phyloP scores from a whole-genome alignment of 2,888 invertebrate genomes.

The Steinernema scapterisci region DNA sequence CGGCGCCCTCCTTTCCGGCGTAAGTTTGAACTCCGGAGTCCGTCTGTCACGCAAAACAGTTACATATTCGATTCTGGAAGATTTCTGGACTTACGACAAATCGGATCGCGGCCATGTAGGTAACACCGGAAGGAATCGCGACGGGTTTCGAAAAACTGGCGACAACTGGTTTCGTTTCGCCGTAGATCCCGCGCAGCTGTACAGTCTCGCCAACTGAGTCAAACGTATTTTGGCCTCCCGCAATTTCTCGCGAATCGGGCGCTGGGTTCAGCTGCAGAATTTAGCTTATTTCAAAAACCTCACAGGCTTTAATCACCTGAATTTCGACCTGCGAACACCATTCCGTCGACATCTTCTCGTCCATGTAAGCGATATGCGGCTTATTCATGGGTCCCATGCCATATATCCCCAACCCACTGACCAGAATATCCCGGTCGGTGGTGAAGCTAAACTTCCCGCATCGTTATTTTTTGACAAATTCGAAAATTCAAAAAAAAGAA shows the following conservation, averaged over 20 bases:
- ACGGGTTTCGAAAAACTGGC: conserved; percentile 47
- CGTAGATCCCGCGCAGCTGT: conserved; percentile 42
- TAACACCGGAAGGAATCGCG: conserved; percentile 40
- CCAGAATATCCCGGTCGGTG: conserved; percentile 47
- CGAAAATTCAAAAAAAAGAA: not conserved
- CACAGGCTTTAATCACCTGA: conserved; percentile 35
- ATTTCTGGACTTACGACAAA: conserved; percentile 40
- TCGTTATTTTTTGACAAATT: not conserved
- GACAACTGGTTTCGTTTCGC: conserved; percentile 46
- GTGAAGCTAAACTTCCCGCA: conserved; percentile 43
- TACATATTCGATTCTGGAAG: not conserved
- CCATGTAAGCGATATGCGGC: conserved; percentile 38
- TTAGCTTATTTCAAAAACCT: not conserved
- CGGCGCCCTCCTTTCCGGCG: conserved; percentile 50
- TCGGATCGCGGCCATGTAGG: conserved; percentile 45
- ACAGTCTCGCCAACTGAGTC: conserved; percentile 41
- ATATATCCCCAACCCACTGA: conserved; percentile 46
- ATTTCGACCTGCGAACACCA: conserved; percentile 47
- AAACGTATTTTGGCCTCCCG: not conserved
- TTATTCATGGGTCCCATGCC: conserved; percentile 43
- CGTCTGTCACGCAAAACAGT: conserved; percentile 35
- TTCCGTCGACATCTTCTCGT: conserved; percentile 36
- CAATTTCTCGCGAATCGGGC: conserved; percentile 35
- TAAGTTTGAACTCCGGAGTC: conserved; percentile 50
- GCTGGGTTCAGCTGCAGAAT: conserved; percentile 40